These are phyloP conservation scores for Aphis gossypii DNA, from an alignment of 1,140 invertebrate genomes.

Conservation along the genomic window DNA sequence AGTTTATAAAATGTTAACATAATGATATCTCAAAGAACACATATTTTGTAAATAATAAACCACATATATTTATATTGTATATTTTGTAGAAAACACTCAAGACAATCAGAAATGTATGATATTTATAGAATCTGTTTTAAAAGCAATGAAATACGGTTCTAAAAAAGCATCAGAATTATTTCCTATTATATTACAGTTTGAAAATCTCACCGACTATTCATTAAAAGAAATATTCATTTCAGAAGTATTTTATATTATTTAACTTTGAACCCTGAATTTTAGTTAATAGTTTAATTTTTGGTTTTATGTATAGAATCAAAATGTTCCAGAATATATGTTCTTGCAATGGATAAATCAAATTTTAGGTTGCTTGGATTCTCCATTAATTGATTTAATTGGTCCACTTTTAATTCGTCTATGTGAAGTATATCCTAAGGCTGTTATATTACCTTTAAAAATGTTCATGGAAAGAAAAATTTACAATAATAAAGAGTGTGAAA, in stretches of 20 bases:
- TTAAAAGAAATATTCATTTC: slow-evolving; percentile 27
- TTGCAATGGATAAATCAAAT: slow-evolving; percentile 24
- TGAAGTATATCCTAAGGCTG: slow-evolving; percentile 27
- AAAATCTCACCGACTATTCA: background rate
- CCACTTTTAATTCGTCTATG: slow-evolving; percentile 7
- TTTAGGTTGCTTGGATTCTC: slow-evolving; percentile 17
- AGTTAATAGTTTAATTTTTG: background rate
- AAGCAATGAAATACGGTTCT: slow-evolving; percentile 34
- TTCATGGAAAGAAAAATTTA: slow-evolving; percentile 29
- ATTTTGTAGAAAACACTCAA: slow-evolving; percentile 6
- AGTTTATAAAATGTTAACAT: background rate
- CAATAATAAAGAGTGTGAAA: background rate
- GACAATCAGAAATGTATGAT: background rate
- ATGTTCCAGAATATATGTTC: slow-evolving; percentile 32
- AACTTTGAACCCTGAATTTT: background rate
- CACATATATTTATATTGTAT: background rate
- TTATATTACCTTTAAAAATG: background rate
- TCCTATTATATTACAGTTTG: slow-evolving; percentile 27
- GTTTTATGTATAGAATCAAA: slow-evolving; percentile 6
- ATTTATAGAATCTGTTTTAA: slow-evolving; percentile 38
- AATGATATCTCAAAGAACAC: background rate
- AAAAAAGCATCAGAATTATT: slow-evolving; percentile 23
- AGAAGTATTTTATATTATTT: background rate
- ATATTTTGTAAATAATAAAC: background rate
- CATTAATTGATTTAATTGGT: background rate